Percentiles rank a stretch among this genome's conserved stretches.
Evolutionary conservation across 2,797 vertebrate species (phyloP).

Genomic region (Eidolon dupreanum): DNA sequence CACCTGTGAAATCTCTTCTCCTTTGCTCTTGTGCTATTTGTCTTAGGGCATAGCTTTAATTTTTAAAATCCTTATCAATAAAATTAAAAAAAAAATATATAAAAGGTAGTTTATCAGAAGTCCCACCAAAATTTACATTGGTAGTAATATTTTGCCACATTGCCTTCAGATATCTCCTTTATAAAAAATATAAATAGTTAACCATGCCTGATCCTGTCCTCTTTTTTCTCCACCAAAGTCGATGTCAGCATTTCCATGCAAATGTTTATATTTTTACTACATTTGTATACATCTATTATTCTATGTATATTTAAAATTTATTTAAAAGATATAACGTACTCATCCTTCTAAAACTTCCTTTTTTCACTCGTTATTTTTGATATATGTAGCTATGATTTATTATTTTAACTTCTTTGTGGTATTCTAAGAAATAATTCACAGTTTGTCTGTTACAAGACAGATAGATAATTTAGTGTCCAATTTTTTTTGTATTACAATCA

Average conservation of each 20-base stretch:
- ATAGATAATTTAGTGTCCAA: not conserved
- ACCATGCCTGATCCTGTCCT: not conserved
- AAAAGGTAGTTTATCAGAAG: not conserved
- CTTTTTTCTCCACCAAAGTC: not conserved
- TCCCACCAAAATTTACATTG: not conserved
- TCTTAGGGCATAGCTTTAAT: not conserved
- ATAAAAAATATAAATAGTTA: not conserved
- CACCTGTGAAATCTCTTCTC: not conserved
- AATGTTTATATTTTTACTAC: not conserved
- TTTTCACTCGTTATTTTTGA: not conserved
- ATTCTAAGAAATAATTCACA: not conserved
- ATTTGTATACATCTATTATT: not conserved
- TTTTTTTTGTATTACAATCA: not conserved
- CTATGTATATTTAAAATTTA: not conserved
- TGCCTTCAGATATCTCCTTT: not conserved
- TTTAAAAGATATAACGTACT: not conserved
- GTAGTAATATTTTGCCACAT: not conserved
- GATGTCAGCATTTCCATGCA: not conserved
- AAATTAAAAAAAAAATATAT: not conserved
- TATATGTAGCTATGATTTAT: not conserved
- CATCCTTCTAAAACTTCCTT: not conserved
- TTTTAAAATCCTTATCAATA: not conserved
- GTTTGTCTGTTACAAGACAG: not conserved
- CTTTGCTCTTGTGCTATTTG: not conserved
- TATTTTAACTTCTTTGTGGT: conserved; percentile 12